These are phyloP conservation scores for Autographa gamma DNA, from an alignment of 2,888 invertebrate genomes.

Conservation along the genomic window DNA sequence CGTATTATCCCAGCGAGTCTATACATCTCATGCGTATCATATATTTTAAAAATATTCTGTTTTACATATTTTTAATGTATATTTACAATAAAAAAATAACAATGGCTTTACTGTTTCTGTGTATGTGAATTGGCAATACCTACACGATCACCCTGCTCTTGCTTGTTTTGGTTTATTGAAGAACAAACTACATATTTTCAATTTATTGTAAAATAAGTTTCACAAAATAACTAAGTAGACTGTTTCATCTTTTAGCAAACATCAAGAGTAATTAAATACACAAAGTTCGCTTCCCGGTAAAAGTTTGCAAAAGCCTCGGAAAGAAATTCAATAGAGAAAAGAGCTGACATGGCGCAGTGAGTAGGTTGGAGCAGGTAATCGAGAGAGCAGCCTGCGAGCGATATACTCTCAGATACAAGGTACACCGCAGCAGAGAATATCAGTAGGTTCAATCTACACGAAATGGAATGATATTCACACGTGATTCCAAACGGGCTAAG, in stretches of 20 bases:
- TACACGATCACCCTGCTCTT: no score
- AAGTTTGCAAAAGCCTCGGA: constrained; percentile 45
- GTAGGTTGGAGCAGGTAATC: constrained; percentile 46
- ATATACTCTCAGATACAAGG: constrained; percentile 21
- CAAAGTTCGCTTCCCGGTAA: constrained; percentile 18
- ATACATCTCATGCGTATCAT: background rate
- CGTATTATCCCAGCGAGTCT: background rate
- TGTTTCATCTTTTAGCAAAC: background rate
- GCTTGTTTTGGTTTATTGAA: no score
- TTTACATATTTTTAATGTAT: no score
- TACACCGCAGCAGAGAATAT: background rate
- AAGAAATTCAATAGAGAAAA: constrained; percentile 46
- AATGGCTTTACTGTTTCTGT: no score
- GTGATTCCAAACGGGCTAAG: no score
- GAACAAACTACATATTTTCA: no score
- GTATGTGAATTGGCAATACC: no score
- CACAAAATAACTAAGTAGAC: no score
- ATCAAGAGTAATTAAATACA: background rate
- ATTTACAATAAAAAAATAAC: no score
- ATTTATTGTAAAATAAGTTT: no score
- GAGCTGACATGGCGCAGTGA: constrained; percentile 38
- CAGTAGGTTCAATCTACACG: background rate
- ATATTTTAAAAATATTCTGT: background rate
- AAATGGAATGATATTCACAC: background rate
- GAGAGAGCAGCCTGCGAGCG: constrained; percentile 24